Percentiles rank a stretch among this genome's conserved stretches.
Evolutionary conservation across 2,888 invertebrate genomes (phyloP).

Genomic region (Drosophila seclusa): DNA sequence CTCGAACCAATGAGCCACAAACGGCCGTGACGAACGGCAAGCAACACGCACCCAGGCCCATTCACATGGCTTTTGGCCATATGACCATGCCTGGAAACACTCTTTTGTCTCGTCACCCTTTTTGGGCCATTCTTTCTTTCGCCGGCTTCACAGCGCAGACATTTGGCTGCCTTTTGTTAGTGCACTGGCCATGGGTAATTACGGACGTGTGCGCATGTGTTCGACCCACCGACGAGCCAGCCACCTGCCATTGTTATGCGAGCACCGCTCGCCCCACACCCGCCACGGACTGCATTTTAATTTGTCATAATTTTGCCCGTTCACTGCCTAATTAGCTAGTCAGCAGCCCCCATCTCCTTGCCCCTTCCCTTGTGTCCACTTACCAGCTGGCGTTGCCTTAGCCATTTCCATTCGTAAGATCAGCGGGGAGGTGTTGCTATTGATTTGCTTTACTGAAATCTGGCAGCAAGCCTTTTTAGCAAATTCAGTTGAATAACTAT

Average conservation of each 20-base stretch:
- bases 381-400: conserved; percentile 13
- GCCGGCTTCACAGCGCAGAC: conserved; percentile 21
- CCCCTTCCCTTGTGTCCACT: neutral
- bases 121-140: conserved; percentile 34
- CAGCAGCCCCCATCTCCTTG: conserved; percentile 24
- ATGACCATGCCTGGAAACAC: conserved; percentile 16
- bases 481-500: too few species aligned
- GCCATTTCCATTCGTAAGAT: conserved; percentile 25
- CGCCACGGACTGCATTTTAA: conserved; percentile 59
- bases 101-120: conserved; percentile 77
- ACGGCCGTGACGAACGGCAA: conserved; percentile 74
- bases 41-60: conserved; percentile 49
- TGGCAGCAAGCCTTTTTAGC: neutral
- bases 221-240: conserved; percentile 35
- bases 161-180: conserved; percentile 75
- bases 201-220: conserved; percentile 65
- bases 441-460: conserved; percentile 23
- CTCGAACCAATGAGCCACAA: conserved; percentile 76
- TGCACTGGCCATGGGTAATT: conserved; percentile 68
- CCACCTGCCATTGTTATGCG: conserved; percentile 59
- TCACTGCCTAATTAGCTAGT: conserved; percentile 70
- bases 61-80: conserved; percentile 18
- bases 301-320: conserved; percentile 74
- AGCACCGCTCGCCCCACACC: neutral
- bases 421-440: neutral